Percentiles rank a stretch among this genome's conserved stretches.
Evolutionary conservation across 2,113 vertebrate species (phyloP).

Genomic region (Clinocottus analis): DNA sequence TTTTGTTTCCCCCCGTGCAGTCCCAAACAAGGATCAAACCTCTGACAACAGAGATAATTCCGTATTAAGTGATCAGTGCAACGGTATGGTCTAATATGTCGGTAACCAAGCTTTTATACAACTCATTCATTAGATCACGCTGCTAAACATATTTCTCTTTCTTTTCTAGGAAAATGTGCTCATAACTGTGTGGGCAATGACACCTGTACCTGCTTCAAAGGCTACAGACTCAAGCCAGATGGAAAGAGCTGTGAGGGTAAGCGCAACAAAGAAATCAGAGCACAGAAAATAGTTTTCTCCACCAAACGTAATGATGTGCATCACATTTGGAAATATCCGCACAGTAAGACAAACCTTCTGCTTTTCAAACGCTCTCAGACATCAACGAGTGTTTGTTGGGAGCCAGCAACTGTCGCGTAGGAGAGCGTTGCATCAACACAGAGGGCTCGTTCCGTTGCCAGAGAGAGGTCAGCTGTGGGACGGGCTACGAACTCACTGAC

Average conservation of each 20-base stretch:
- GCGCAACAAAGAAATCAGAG: neutral
- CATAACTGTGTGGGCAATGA: conserved; percentile 90
- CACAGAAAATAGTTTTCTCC: neutral
- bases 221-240: conserved; percentile 91
- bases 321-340: neutral
- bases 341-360: neutral
- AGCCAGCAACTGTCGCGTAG: conserved; percentile 86
- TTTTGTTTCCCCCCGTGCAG: conserved; percentile 22
- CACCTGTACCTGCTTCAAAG: conserved; percentile 89
- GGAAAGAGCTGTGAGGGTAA: conserved; percentile 92
- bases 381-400: conserved; percentile 93
- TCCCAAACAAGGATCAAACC: conserved; percentile 24
- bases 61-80: conserved; percentile 57
- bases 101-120: neutral
- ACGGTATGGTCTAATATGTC: conserved; percentile 56
- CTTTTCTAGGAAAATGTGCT: conserved; percentile 86
- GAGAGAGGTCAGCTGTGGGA: conserved; percentile 95
- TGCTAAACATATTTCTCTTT: conserved; percentile 18
- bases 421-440: conserved; percentile 93
- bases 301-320: neutral
- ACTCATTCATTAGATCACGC: neutral
- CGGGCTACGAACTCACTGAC: conserved; percentile 96
- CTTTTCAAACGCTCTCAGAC: conserved; percentile 79
- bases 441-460: conserved; percentile 93
- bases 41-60: conserved; percentile 10